These are phyloP conservation scores for Odontophorus gujanensis DNA, from an alignment of 2,113 vertebrate species.

Conservation along the genomic window DNA sequence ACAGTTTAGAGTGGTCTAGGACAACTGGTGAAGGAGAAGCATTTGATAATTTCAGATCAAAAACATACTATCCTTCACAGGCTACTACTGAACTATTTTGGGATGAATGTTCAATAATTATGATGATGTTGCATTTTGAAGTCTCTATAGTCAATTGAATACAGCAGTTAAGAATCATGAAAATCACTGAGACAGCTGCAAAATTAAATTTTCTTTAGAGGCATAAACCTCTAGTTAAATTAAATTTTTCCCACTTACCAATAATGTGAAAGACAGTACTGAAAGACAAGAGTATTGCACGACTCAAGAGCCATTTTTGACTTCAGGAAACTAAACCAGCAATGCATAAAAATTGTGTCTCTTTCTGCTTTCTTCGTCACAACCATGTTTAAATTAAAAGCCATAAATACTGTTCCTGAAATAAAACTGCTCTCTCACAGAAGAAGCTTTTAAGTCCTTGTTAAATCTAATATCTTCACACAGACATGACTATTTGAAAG, in stretches of 20 bases:
- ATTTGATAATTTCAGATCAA: background rate
- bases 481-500: conserved; percentile 26
- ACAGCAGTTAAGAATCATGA: background rate
- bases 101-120: background rate
- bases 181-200: background rate
- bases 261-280: background rate
- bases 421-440: conserved; percentile 32
- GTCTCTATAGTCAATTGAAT: background rate
- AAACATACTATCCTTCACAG: background rate
- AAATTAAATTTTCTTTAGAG: conserved; percentile 18
- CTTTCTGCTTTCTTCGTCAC: conserved; percentile 42
- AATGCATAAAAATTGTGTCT: conserved; percentile 28
- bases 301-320: conserved; percentile 3
- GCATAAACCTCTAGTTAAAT: background rate
- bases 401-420: conserved; percentile 53
- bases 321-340: background rate
- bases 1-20: background rate
- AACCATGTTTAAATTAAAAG: conserved; percentile 44
- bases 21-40: background rate
- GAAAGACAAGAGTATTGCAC: background rate
- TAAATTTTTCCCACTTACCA: background rate
- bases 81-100: background rate
- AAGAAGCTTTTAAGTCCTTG: conserved; percentile 5
- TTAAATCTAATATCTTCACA: conserved; percentile 23
- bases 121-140: background rate